Percentiles rank a stretch among this genome's conserved stretches.
phyloP scores from a whole-genome alignment of 2,797 vertebrate species.

The Hydrolagus colliei region DNA sequence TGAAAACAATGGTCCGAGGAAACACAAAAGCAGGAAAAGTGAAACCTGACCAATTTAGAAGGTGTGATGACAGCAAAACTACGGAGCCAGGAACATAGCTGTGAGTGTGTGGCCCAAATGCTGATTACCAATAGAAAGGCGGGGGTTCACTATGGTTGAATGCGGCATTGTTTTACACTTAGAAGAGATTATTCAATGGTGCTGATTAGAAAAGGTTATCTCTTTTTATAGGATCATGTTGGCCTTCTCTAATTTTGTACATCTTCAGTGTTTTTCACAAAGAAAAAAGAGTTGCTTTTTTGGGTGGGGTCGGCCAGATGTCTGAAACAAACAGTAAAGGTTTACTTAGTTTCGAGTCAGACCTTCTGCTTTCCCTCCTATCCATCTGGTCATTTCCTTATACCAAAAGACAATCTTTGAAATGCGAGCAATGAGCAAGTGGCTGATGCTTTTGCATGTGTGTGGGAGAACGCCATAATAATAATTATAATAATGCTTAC shows the following conservation, averaged over 20 bases:
- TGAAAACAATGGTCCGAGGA: conserved; percentile 34
- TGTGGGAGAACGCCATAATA: no score
- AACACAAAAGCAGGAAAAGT: neutral
- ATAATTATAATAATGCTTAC: no score
- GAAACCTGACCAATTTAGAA: neutral
- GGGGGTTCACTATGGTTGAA: no score
- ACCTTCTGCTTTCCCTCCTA: no score
- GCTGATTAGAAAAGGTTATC: neutral
- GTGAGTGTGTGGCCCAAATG: neutral
- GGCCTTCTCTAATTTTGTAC: neutral
- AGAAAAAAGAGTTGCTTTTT: neutral
- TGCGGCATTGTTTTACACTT: no score
- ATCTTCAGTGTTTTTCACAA: neutral
- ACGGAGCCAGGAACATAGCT: neutral
- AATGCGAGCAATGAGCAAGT: no score
- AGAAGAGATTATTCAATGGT: neutral
- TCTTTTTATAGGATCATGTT: neutral
- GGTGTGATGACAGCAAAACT: neutral
- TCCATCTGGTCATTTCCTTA: no score
- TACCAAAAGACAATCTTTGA: no score
- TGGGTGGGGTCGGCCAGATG: neutral
- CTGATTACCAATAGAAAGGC: neutral
- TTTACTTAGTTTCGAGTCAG: no score
- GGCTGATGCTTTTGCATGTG: no score
- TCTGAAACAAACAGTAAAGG: no score